These are phyloP conservation scores for Semicossyphus pulcher DNA, from an alignment of 2,113 vertebrate genomes.

Conservation along the genomic window DNA sequence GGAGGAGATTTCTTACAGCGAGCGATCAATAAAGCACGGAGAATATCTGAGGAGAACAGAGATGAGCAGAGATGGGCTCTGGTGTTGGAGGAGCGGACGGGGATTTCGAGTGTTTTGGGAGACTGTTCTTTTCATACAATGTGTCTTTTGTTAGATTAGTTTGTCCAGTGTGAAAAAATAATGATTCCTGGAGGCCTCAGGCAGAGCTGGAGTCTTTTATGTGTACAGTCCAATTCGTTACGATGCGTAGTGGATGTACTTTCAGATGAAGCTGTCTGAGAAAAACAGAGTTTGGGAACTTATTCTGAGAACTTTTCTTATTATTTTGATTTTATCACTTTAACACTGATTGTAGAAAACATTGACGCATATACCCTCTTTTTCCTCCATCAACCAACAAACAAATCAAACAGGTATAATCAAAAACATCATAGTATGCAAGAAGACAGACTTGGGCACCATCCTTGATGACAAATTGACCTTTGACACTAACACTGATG, in stretches of 20 bases:
- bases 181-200: background rate
- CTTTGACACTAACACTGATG: too few species aligned
- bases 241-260: background rate
- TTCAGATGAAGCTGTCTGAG: conserved; percentile 15
- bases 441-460: too few species aligned
- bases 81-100: conserved; percentile 17
- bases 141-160: background rate
- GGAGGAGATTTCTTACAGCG: conserved; percentile 31
- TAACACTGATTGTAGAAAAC: too few species aligned
- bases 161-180: background rate
- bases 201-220: background rate
- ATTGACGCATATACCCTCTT: too few species aligned
- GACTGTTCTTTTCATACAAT: background rate
- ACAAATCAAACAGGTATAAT: too few species aligned
- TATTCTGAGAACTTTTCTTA: background rate
- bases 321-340: too few species aligned
- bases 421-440: too few species aligned
- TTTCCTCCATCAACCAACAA: too few species aligned
- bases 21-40: conserved; percentile 54
- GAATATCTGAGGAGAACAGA: conserved; percentile 48
- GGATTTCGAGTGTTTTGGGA: conserved; percentile 16
- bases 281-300: conserved; percentile 14
- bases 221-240: background rate
- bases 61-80: conserved; percentile 35
- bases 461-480: too few species aligned